phyloP scores from a whole-genome alignment of 1,140 invertebrate genomes.

The Leptinotarsa undecemlineata region DNA sequence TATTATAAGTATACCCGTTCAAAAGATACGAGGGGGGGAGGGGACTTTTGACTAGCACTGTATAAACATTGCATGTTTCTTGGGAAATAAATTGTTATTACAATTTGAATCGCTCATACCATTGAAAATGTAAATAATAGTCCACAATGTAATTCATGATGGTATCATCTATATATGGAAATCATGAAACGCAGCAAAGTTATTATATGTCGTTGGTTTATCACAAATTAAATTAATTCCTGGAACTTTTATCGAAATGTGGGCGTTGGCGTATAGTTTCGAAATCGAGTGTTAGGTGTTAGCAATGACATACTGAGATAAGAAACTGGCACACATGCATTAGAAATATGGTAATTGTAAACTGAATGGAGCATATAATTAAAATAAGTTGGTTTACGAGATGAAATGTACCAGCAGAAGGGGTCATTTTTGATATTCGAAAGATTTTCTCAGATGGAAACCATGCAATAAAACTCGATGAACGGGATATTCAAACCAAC shows the following conservation, averaged over 20 bases:
- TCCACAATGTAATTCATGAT: not conserved
- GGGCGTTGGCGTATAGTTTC: not conserved
- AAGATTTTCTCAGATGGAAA: no score
- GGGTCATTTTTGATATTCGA: no score
- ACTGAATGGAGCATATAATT: no score
- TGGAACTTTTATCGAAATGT: not conserved
- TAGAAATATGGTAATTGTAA: no score
- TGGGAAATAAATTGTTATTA: not conserved
- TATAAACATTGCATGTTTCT: no score
- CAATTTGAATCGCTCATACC: not conserved
- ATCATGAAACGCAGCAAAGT: not conserved
- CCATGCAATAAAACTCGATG: no score
- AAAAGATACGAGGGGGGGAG: no score
- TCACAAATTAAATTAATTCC: not conserved
- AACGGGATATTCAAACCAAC: no score
- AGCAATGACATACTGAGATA: slow-evolving; percentile 8
- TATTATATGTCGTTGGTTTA: not conserved
- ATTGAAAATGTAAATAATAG: not conserved
- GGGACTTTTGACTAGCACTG: no score
- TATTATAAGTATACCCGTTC: no score
- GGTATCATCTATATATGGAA: not conserved
- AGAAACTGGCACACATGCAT: not conserved
- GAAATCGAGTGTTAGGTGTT: not conserved
- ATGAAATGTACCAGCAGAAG: no score
- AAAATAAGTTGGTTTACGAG: no score